Percentiles rank a stretch among this genome's conserved stretches.
phyloP scores from a whole-genome alignment of 2,888 invertebrate species.

The Phrixothrix hirtus region DNA sequence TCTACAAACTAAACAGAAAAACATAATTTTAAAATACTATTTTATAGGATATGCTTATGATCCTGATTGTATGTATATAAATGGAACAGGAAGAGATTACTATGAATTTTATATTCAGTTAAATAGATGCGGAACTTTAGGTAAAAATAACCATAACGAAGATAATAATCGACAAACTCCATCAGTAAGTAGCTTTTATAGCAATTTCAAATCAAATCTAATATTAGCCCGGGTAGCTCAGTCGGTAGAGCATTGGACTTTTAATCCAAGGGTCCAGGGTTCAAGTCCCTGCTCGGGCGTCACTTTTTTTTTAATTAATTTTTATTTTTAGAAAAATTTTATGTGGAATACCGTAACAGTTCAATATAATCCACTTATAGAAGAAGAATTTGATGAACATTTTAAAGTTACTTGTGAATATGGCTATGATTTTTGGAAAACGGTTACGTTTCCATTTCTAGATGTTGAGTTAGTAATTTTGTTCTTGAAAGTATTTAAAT shows the following conservation, averaged over 20 bases:
- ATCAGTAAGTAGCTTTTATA: conserved; percentile 64
- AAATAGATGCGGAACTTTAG: conserved; percentile 89
- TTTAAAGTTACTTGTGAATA: conserved; percentile 96
- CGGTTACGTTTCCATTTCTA: conserved; percentile 90
- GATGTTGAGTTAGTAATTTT: conserved; percentile 85
- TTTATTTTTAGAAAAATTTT: conserved; percentile 74
- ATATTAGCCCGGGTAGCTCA: conserved; percentile 74
- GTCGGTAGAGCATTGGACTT: conserved; percentile 74
- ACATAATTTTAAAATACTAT: no score
- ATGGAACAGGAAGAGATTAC: conserved; percentile 87
- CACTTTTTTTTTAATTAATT: conserved; percentile 37
- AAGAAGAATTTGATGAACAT: conserved; percentile 92
- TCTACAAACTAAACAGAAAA: no score
- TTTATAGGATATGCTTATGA: conserved; percentile 85
- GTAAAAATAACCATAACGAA: conserved; percentile 84
- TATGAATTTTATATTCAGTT: conserved; percentile 93
- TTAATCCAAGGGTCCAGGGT: conserved; percentile 77
- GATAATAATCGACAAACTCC: conserved; percentile 84
- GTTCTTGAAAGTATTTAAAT: not conserved
- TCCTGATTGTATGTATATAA: conserved; percentile 93
- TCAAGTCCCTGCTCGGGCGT: conserved; percentile 73
- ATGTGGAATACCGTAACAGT: conserved; percentile 98
- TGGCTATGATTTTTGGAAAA: conserved; percentile 96
- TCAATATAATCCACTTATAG: conserved; percentile 90
- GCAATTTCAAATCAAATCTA: no score